These are phyloP conservation scores for Chelonoidis abingdonii DNA, from an alignment of 2,113 vertebrate genomes.

Conservation along the genomic window DNA sequence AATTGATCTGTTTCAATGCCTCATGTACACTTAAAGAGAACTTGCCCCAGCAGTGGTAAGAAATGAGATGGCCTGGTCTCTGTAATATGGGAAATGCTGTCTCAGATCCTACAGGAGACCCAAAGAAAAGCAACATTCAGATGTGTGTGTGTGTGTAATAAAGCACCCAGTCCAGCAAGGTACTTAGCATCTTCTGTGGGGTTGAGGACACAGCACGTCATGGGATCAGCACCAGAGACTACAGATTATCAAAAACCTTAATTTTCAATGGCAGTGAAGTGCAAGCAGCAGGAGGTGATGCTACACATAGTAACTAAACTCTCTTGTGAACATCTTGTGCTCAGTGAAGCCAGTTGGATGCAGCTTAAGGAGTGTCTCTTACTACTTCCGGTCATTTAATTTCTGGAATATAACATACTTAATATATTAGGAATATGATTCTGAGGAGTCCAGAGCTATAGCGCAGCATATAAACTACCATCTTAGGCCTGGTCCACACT, in stretches of 20 bases:
- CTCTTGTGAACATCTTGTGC: not conserved
- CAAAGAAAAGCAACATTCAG: not conserved
- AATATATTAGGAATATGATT: not conserved
- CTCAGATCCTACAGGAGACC: not conserved
- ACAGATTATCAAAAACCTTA: not conserved
- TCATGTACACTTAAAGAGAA: fast-evolving
- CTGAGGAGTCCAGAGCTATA: not conserved
- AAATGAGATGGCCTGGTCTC: not conserved
- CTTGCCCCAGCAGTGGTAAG: not conserved
- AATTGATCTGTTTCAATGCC: not conserved
- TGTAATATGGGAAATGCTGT: not conserved
- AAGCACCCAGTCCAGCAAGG: not conserved
- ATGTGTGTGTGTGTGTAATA: not conserved
- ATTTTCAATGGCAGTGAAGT: not conserved
- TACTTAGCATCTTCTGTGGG: not conserved
- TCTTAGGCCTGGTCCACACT: no score
- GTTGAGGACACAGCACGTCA: not conserved
- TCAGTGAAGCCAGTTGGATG: not conserved
- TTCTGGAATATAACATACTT: not conserved
- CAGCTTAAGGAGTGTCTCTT: not conserved
- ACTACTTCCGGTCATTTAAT: not conserved
- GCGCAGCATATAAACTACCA: no score
- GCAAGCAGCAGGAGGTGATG: not conserved
- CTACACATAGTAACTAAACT: fast-evolving
- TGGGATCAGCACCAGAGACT: not conserved